Conservation (phyloP, 2,113 vertebrate species). For the Symphodus melops region DNA sequence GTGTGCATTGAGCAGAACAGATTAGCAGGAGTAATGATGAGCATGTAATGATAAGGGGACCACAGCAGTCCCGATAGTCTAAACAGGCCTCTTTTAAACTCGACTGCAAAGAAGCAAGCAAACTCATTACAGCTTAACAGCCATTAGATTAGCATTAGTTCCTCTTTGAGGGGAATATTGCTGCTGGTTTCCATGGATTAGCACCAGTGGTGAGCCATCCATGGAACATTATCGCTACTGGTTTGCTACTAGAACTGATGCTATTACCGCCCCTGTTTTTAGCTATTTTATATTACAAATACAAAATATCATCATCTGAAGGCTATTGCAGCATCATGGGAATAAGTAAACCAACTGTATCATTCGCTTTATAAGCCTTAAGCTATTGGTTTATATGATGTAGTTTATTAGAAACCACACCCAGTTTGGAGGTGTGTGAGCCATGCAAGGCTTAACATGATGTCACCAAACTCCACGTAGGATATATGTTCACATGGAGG, state of each 20-base stretch:
- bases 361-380: too few relatives aligned
- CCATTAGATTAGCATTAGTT: constrained; percentile 79
- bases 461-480: too few relatives aligned
- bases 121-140: constrained; percentile 79
- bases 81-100: constrained; percentile 74
- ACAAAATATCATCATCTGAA: constrained; percentile 10
- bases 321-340: too few relatives aligned
- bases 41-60: constrained; percentile 79
- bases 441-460: too few relatives aligned
- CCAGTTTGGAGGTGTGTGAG: too few relatives aligned
- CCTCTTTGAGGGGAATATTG: constrained; percentile 71
- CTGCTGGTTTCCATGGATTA: constrained; percentile 67
- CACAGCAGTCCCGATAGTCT: constrained; percentile 68
- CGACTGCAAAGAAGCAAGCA: constrained; percentile 64
- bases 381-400: too few relatives aligned
- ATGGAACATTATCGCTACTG: constrained; percentile 35
- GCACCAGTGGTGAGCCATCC: constrained; percentile 41
- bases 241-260: constrained; percentile 40
- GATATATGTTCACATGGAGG: too few relatives aligned
- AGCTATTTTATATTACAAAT: background rate
- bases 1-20: constrained; percentile 78
- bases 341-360: too few relatives aligned
- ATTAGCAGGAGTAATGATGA: constrained; percentile 82
- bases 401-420: too few relatives aligned
- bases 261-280: constrained; percentile 10